Evolutionary conservation across 2,888 invertebrate genomes (phyloP).

Genomic region (Allolobophora icterica): DNA sequence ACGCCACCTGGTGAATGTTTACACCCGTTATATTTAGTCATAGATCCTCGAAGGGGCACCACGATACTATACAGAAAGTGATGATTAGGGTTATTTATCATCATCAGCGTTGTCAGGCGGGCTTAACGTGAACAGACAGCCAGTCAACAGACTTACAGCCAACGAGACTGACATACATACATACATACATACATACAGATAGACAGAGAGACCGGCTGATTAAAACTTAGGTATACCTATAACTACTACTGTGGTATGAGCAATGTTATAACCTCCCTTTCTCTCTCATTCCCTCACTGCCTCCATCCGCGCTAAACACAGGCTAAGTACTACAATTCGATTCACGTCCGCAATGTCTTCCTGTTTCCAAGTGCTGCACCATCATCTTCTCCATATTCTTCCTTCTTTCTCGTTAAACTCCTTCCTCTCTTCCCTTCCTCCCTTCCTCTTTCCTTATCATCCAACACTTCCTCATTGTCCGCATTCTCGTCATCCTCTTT

Average conservation of each 20-base stretch:
- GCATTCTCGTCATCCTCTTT: neutral
- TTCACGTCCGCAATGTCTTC: slow-evolving; percentile 10
- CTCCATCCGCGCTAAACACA: neutral
- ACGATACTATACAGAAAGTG: neutral
- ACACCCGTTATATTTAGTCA: neutral
- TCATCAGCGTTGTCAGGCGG: neutral
- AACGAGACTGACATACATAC: neutral
- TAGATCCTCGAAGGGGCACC: neutral
- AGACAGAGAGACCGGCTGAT: neutral
- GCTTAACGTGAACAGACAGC: neutral
- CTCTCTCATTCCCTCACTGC: neutral
- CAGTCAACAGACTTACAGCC: neutral
- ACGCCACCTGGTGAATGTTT: neutral
- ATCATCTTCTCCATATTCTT: neutral
- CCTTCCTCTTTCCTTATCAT: neutral
- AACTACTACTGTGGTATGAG: neutral
- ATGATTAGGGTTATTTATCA: neutral
- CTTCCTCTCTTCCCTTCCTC: neutral
- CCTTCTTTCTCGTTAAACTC: neutral
- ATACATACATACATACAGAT: neutral
- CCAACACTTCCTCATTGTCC: neutral
- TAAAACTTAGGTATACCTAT: neutral
- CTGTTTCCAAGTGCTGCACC: neutral
- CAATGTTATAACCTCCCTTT: neutral
- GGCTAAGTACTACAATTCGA: neutral